Evolutionary conservation across 2,113 vertebrate genomes (phyloP), one percentile per base, ranked within the genome.

Genomic region (Eclectus roratus): DNA sequence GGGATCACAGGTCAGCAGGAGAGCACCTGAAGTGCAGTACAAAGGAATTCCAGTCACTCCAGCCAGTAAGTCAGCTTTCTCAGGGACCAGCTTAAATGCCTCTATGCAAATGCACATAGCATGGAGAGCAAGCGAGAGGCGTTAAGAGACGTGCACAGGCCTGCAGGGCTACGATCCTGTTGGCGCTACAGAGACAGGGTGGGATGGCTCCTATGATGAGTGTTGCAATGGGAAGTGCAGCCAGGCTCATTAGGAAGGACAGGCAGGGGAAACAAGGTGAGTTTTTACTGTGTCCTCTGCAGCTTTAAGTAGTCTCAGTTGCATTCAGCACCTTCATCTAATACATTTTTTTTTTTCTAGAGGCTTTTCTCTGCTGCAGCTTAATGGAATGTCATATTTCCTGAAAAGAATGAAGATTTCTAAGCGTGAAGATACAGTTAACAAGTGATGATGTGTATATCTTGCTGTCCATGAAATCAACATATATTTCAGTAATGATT

Each of bases 71-170:
- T 44, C 37, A 53, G 19, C 47, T 31, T 82, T 35, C 7, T 35
- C 7, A 13, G 24, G 28, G 24, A 11, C 31, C 31, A 27, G 1
- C 27, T 82, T 52, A 29, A 55, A 9, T 39, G 31, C 19, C 35
- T 49, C 60, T 63, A 5, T 61, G 71, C 6, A 24, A 91, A 50
- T 5, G 2, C 58, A 39, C 0, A 0, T 33, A 31, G 35, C 14
- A 5, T 23, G n/a, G n/a, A 31, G 39, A 43, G 7, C 25, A 47
- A 77, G 10, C 13, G 20, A 47, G 49, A 56, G 28, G 43, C 20
- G 4, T 33, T 28, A 19, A 35, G 47, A 60, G 49, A 15, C 0
- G 0, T 20, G 28, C 24, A 11, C 4, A 1, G 1, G 1, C 2
- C 0, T 35, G 69, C 69, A 65, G 64, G 18, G 25, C 44, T 58